Conservation (phyloP, 2,113 vertebrate species). For the Ardeotis arabs region DNA sequence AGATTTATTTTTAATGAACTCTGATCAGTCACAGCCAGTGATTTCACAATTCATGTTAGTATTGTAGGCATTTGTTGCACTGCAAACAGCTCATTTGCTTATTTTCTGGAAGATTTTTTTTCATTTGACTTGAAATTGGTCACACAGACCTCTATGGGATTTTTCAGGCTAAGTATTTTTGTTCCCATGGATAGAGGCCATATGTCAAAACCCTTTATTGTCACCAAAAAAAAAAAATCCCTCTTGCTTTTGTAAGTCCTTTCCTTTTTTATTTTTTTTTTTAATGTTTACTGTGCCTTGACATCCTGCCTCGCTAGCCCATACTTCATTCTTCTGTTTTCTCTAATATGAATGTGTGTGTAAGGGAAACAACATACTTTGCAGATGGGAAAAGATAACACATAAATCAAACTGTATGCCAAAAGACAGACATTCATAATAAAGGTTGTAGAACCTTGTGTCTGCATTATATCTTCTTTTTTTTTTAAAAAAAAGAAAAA, state of each 20-base stretch:
- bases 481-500: background rate
- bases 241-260: background rate
- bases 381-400: background rate
- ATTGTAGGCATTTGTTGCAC: conserved; percentile 21
- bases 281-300: background rate
- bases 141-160: background rate
- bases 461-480: background rate
- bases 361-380: background rate
- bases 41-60: conserved; percentile 55
- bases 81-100: conserved; percentile 51
- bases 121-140: conserved; percentile 1
- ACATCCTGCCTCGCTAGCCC: conserved; percentile 17
- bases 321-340: background rate
- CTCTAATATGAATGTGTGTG: background rate
- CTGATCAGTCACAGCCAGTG: conserved; percentile 47
- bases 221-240: background rate
- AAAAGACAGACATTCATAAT: background rate
- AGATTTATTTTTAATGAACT: conserved; percentile 68
- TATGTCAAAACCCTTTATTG: conserved; percentile 25
- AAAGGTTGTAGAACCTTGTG: background rate
- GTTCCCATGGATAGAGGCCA: conserved; percentile 41
- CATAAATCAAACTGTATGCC: conserved; percentile 6
- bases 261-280: background rate
- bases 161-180: conserved; percentile 45
- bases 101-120: conserved; percentile 34